Evolutionary conservation across 2,888 invertebrate genomes (phyloP), one percentile per base, ranked within the genome.

Genomic region (Folsomia candida): DNA sequence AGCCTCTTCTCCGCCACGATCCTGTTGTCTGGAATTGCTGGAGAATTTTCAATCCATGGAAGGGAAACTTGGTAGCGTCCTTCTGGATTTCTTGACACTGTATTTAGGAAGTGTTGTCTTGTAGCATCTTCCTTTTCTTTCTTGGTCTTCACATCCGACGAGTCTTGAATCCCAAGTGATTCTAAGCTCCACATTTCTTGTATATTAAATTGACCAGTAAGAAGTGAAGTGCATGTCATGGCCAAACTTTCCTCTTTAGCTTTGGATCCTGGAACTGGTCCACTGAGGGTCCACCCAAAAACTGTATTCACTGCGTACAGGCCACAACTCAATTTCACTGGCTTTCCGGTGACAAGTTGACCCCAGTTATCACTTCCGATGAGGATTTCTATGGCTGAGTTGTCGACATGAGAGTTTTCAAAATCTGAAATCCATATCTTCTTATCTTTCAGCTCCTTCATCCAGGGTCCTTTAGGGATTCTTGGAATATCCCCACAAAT

Each of bases 111-210:
- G 24, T 72, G 60, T 1, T 66, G 11, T 24, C 47, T 25, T 4
- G 67, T 65, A 1, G 29, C 51, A 1, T 65, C 51, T 25, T 72
- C 68, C 26, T 61, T 58, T n/a, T 69, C 64, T 22, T 25, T 22
- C 27, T 18, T 37, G 2, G 67, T 27, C 25, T 65, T 59, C 4
- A 14, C 14, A 11, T 71, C 69, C 1, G 47, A 6, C 14, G 69
- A 37, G 47, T 74, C 71, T 2, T 20, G 58, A 47, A 74, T 71
- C 1, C 74, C 74, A 9, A 74, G 51, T 4, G 68, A 22, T n/a
- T 74, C 74, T n/a, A 74, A 57, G 4, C 54, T 58, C 74, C 74
- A 74, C 27, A 75, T 28, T 9, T 70, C 24, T 14, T 3, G 9
- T 14, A n/a, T n/a, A n/a, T n/a, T n/a, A n/a, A n/a, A n/a, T n/a